These are phyloP conservation scores for Enteromius unitaeniatus DNA, from an alignment of 2,797 vertebrate species.

Conservation along the genomic window DNA sequence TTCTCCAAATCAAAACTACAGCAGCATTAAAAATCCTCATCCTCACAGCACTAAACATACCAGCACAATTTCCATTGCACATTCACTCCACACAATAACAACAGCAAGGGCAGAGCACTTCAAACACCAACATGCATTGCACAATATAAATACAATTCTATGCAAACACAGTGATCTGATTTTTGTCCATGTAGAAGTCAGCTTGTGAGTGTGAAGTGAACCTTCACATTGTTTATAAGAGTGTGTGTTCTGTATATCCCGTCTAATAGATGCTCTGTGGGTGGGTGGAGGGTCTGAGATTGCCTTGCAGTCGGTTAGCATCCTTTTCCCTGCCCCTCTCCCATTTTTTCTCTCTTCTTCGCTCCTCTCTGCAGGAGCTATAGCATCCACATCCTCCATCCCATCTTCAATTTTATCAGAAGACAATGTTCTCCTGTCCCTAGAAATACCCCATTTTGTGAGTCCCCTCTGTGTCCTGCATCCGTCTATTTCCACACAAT, in stretches of 20 bases:
- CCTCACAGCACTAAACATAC: background rate
- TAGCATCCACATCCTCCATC: conserved; percentile 56
- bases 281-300: conserved; percentile 54
- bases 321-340: conserved; percentile 61
- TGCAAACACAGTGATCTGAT: conserved; percentile 26
- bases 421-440: conserved; percentile 34
- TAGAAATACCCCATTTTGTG: conserved; percentile 36
- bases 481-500: conserved; percentile 37
- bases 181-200: conserved; percentile 40
- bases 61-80: background rate
- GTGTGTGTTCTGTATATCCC: conserved; percentile 72
- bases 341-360: conserved; percentile 40
- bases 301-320: conserved; percentile 49
- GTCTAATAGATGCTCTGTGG: conserved; percentile 60
- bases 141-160: conserved; percentile 20
- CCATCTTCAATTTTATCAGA: conserved; percentile 43
- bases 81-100: conserved; percentile 29
- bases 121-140: background rate
- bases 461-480: conserved; percentile 16
- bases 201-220: conserved; percentile 22
- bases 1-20: conserved; percentile 2
- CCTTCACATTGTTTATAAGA: conserved; percentile 54
- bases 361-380: conserved; percentile 61
- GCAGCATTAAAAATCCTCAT: background rate
- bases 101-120: background rate